A percentile compares a stretch with the other conserved stretches of the same genome.
phyloP scores from a whole-genome alignment of 2,113 vertebrate species.

The Albula glossodonta region DNA sequence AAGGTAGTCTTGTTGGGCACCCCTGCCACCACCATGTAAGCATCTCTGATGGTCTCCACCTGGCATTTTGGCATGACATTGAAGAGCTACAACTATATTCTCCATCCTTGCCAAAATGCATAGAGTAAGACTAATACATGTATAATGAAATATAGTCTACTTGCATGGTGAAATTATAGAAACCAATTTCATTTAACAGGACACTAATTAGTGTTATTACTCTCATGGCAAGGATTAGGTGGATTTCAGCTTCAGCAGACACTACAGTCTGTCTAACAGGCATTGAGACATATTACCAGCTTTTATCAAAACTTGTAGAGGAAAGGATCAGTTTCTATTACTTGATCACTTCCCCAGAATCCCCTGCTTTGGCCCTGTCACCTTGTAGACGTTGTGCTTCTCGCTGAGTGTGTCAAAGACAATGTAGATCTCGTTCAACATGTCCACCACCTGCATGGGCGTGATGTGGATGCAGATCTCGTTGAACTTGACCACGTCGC shows the following conservation, averaged over 20 bases:
- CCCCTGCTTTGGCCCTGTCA: slow-evolving; percentile 28
- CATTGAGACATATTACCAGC: not conserved
- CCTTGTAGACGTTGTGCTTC: slow-evolving; percentile 77
- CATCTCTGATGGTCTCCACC: slow-evolving; percentile 72
- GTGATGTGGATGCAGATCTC: slow-evolving; percentile 77
- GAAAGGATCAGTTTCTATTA: not conserved
- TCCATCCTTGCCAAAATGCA: not conserved
- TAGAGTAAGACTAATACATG: not conserved
- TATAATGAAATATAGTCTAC: not conserved
- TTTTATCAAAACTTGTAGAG: not conserved
- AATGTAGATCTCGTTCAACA: slow-evolving; percentile 76
- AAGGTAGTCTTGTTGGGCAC: slow-evolving; percentile 75
- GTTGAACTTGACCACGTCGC: slow-evolving; percentile 74
- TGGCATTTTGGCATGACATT: slow-evolving; percentile 22
- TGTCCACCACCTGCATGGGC: slow-evolving; percentile 76
- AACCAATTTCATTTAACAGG: not conserved
- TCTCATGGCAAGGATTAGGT: not conserved
- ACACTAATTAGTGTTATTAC: not conserved
- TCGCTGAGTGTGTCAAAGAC: slow-evolving; percentile 74
- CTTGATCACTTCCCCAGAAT: not conserved
- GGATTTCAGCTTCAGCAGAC: not conserved
- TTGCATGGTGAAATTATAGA: not conserved
- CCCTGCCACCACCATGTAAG: slow-evolving; percentile 75
- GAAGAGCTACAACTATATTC: not conserved
- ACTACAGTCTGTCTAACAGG: not conserved